Evolutionary conservation across 2,113 vertebrate genomes (phyloP).

Genomic region (Tenrec ecaudatus): DNA sequence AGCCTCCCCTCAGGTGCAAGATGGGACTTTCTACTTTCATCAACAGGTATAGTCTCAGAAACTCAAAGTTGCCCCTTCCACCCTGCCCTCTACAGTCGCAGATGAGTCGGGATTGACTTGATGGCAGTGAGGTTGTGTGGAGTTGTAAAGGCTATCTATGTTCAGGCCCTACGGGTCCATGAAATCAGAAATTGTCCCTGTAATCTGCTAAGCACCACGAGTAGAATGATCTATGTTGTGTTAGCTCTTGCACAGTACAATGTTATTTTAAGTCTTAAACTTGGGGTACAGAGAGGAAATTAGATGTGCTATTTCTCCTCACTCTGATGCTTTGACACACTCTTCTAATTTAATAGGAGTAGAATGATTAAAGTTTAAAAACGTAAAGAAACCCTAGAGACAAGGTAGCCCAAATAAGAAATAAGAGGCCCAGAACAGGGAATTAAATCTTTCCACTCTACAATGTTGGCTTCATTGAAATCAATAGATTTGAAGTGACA

Average conservation of each 20-base stretch:
- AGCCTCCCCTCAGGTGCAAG: no score
- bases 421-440: background rate
- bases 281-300: constrained; percentile 23
- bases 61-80: no score
- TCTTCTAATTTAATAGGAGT: background rate
- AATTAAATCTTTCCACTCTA: background rate
- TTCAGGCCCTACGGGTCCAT: background rate
- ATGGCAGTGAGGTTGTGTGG: no score
- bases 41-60: no score
- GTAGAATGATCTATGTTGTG: background rate
- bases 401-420: background rate
- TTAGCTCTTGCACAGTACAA: background rate
- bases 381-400: background rate
- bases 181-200: background rate
- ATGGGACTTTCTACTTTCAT: no score
- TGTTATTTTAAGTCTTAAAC: background rate
- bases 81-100: no score
- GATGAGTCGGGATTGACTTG: no score
- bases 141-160: background rate
- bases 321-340: background rate
- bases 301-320: background rate
- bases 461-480: background rate
- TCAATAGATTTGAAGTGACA: constrained; percentile 28
- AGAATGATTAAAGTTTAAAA: constrained; percentile 34
- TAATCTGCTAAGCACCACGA: background rate